Percentiles rank a stretch among this genome's conserved stretches.
These are phyloP conservation scores for Orycteropus afer DNA, from an alignment of 2,113 vertebrate species.

Conservation along the genomic window DNA sequence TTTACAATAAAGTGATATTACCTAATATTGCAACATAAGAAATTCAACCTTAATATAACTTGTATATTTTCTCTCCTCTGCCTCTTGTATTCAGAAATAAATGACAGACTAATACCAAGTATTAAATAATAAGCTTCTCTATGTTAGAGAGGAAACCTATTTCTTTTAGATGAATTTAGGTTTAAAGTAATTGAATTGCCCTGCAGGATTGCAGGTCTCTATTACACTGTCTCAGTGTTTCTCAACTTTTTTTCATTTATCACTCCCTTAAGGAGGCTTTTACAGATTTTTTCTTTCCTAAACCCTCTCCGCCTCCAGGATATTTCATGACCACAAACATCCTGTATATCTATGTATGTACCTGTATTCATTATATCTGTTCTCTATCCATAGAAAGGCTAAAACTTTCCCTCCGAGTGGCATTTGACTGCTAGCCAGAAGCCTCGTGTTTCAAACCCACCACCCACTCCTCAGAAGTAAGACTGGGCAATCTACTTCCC, in stretches of 20 bases:
- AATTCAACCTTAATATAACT: constrained; percentile 41
- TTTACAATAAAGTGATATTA: constrained; percentile 44
- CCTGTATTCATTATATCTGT: background rate
- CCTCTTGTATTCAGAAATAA: background rate
- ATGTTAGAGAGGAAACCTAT: constrained; percentile 4
- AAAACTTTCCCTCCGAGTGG: background rate
- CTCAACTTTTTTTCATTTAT: constrained; percentile 6
- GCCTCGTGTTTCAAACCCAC: no score
- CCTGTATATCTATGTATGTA: background rate
- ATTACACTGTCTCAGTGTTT: background rate
- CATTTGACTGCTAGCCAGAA: no score
- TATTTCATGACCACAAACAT: background rate
- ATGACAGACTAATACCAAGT: background rate
- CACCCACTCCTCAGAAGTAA: no score
- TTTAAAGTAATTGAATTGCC: background rate
- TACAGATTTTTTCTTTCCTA: background rate
- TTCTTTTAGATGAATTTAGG: background rate
- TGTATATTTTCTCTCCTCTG: background rate
- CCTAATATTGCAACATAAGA: background rate
- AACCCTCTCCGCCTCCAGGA: background rate
- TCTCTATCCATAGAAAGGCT: background rate
- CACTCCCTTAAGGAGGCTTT: background rate
- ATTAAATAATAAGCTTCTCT: background rate
- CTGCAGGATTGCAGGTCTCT: background rate
- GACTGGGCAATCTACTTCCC: no score